Percentiles rank a stretch among this genome's conserved stretches.
These are phyloP conservation scores for Nothobranchius kuhntae DNA, from an alignment of 2,113 vertebrate species.

Conservation along the genomic window DNA sequence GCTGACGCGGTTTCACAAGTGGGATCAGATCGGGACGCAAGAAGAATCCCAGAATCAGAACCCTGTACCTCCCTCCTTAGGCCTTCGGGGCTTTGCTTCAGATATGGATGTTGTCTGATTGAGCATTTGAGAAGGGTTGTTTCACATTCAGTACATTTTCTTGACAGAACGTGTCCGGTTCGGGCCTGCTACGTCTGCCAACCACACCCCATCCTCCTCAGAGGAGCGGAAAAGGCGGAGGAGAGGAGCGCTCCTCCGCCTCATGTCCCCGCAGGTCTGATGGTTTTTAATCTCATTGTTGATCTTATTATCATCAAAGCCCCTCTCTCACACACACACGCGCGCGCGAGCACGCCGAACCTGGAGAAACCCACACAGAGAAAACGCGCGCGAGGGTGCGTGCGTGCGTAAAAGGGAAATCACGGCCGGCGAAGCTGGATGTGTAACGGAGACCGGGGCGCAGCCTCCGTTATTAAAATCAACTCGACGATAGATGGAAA, in stretches of 20 bases:
- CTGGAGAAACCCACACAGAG: slow-evolving; percentile 4
- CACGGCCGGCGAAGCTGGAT: slow-evolving; percentile 15
- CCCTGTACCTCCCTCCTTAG: no score
- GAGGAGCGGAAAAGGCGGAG: slow-evolving; percentile 13
- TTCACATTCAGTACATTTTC: neutral
- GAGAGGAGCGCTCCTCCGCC: neutral
- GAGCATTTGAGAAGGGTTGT: no score
- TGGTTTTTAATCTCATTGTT: slow-evolving; percentile 43
- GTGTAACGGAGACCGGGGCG: slow-evolving; percentile 42
- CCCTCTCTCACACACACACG: neutral
- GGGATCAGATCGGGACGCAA: neutral
- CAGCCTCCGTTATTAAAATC: slow-evolving; percentile 61
- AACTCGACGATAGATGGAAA: slow-evolving; percentile 42
- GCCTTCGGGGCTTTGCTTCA: no score
- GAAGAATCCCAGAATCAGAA: slow-evolving; percentile 1
- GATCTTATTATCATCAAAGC: slow-evolving; percentile 16
- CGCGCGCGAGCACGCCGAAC: neutral
- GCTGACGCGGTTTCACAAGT: no score
- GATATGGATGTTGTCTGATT: no score
- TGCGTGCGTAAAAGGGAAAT: slow-evolving; percentile 47
- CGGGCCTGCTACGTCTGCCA: slow-evolving; percentile 60
- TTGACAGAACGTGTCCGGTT: slow-evolving; percentile 11
- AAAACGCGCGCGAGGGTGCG: slow-evolving; percentile 18
- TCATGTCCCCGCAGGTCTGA: slow-evolving; percentile 12
- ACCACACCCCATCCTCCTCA: slow-evolving; percentile 72